Base-by-base conservation (phyloP, 1,140 invertebrate species). In the Orchesella cincta region DNA sequence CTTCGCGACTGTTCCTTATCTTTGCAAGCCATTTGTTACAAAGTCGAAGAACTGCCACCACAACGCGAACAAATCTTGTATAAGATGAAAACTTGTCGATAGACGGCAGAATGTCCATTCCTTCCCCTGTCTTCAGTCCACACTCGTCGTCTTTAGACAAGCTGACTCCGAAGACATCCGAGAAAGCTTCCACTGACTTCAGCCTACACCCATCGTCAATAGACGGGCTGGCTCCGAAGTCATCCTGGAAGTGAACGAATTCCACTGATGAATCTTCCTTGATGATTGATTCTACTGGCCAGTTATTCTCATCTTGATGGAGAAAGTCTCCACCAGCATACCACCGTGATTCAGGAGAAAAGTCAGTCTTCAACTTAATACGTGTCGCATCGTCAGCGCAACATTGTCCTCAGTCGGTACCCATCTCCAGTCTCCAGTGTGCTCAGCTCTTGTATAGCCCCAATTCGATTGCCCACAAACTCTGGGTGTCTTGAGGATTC, bases 381-480 rank as follows among this genome's bases (percentile, higher is more conserved):
- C 75, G 74, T 1, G 74, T 75, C 18, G 29, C 5, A 12, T 70
- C 75, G 29, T 76, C 75, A n/a, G 46, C 28, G 74, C 74, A 1
- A 76, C 64, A 35, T 76, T 76, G 12, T 76, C 57, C 16, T 39
- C 23, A 1, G 57, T 70, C 0, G 46, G 57, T 1, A 76, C 31
- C 75, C 75, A 75, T 31, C 51, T 28, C 76, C 75, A 8, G 28
- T 46, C 18, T 71, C 3, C 3, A 8, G 67, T 12, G 29, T 71
- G 23, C 16, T 14, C 3, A 71, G 23, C 8, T 71, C 29, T 23
- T 71, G 67, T 14, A 71, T 71, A 14, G 5, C 26, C 31, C 12
- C 26, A 16, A 71, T 36, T 36, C 80, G 35, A 62, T 82, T 82
- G 18, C 74, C 79, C 18, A 78, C 76, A 39, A 39, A 78, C 12